Evolutionary conservation across 2,797 vertebrate genomes (phyloP), one percentile per base, ranked within the genome.

Genomic region (Trachurus trachurus): DNA sequence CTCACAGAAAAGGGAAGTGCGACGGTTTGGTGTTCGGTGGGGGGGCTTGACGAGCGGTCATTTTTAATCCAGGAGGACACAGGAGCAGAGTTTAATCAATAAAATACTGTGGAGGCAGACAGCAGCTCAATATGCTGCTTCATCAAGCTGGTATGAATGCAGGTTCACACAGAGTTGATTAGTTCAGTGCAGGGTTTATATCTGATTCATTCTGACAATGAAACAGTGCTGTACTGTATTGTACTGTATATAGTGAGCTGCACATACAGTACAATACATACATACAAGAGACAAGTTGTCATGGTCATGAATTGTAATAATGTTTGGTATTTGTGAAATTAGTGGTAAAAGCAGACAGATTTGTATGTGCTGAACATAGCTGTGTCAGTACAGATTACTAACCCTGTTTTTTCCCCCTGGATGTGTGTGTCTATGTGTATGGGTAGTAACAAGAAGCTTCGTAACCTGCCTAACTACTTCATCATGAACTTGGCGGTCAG

Each of bases 401-500:
- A 74, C 15, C 34, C 34, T 37, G 34, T 37, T 37, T 37, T 37
- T 8, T 8, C 34, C 31, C 31, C 26, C 31, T 34, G 31, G 31
- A 34, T 71, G 9, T 71, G 10, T 52, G 39, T 50, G 49, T 63
- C 45, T 81, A 42, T 81, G 52, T 84, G 19, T 74, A 13, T 79
- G n/a, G 83, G 47, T 83, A 99, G 97, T 90, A 97, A 96, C 78
- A 97, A 96, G 90, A 96, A 96, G 83, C 96, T 99, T 44, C 94
- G 93, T 65, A 98, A 95, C 34, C 94, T 97, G 1, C 95, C 97
- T 9, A 99, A 98, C 89, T 94, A 95, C 93, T 93, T 98, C 88
- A 96, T 98, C 49, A 93, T 98, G 93, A 99, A 98, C 90, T 93
- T 98, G 59, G 97, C 97, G 0, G 61, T 97, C 81, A 98, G 96